Evolutionary conservation across 2,113 vertebrate genomes (phyloP).

Genomic region (Chitala chitala): DNA sequence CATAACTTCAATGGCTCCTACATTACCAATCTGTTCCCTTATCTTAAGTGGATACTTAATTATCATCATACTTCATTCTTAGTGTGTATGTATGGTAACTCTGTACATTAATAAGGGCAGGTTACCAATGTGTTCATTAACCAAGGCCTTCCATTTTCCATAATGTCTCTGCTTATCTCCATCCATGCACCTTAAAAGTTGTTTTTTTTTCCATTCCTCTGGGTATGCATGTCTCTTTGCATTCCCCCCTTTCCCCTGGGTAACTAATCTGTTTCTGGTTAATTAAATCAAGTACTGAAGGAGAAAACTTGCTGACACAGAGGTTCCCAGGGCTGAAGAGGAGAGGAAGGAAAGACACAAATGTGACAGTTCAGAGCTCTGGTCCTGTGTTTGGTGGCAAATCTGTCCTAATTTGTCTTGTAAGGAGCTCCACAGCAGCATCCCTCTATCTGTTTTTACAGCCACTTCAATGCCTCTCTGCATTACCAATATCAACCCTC

Average conservation of each 20-base stretch:
- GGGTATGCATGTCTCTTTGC: conserved; percentile 24
- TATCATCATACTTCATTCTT: neutral
- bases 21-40: neutral
- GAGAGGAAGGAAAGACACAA: neutral
- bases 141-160: neutral
- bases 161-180: neutral
- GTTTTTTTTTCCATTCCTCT: conserved; percentile 18
- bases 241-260: conserved; percentile 19
- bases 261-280: conserved; percentile 29
- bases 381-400: too few relatives aligned
- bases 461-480: too few relatives aligned
- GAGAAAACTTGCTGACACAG: conserved; percentile 12
- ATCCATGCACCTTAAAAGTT: conserved; percentile 18
- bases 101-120: too few relatives aligned
- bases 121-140: too few relatives aligned
- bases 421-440: too few relatives aligned
- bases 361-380: neutral
- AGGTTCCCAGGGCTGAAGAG: neutral
- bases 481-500: too few relatives aligned
- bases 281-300: conserved; percentile 29
- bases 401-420: too few relatives aligned
- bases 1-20: neutral
- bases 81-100: neutral
- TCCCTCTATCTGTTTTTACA: too few relatives aligned
- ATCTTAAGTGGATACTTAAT: neutral